Evolutionary conservation across 2,888 invertebrate species (phyloP).

Genomic region (Lepas anatifera): DNA sequence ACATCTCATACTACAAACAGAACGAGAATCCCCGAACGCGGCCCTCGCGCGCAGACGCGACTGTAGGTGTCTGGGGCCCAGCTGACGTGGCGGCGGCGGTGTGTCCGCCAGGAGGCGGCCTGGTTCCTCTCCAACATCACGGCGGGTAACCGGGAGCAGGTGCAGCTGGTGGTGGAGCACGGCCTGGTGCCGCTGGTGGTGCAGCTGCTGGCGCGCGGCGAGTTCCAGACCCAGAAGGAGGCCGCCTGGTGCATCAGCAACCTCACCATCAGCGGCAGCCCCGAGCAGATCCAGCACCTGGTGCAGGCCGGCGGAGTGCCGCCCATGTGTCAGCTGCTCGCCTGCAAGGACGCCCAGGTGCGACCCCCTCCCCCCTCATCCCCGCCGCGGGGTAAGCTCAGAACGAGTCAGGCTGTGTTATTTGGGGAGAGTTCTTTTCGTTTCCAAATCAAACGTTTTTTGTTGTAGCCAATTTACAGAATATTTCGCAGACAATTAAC

Average conservation of each 20-base stretch:
- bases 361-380: no score
- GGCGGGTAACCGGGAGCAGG: slow-evolving; percentile 92
- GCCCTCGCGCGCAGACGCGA: no score
- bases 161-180: slow-evolving; percentile 89
- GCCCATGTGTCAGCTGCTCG: slow-evolving; percentile 88
- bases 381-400: no score
- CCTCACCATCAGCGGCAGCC: slow-evolving; percentile 88
- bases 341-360: slow-evolving; percentile 87
- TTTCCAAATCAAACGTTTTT: no score
- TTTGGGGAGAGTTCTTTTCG: no score
- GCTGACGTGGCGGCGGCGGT: no score
- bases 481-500: no score
- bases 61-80: no score
- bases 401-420: no score
- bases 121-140: slow-evolving; percentile 99
- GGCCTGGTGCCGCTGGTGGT: slow-evolving; percentile 89
- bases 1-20: no score
- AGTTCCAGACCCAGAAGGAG: slow-evolving; percentile 99
- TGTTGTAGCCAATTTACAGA: no score
- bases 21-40: no score
- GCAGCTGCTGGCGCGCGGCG: slow-evolving; percentile 68
- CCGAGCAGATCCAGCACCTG: slow-evolving; percentile 48
- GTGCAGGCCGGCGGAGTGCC: slow-evolving; percentile 84
- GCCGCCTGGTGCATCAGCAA: slow-evolving; percentile 99
- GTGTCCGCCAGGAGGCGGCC: slow-evolving; percentile 60